Conservation (phyloP, 1,140 invertebrate genomes). For the Bombus superbus region DNA sequence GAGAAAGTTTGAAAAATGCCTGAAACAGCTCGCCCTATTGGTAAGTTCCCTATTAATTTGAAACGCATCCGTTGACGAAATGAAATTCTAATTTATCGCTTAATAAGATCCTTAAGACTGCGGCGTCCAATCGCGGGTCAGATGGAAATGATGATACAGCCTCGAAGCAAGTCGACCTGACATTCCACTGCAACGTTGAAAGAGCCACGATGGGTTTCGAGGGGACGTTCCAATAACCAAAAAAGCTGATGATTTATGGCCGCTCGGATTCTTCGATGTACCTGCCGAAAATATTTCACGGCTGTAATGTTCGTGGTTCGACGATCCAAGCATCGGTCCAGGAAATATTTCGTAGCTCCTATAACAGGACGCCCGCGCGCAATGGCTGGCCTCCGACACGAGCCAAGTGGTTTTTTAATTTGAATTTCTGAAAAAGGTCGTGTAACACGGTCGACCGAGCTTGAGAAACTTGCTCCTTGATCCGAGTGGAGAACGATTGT, state of each 20-base stretch:
- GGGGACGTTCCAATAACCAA: conserved; percentile 45
- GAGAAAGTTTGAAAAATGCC: too few relatives aligned
- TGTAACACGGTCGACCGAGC: background rate
- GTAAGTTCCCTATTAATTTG: background rate
- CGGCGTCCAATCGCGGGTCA: background rate
- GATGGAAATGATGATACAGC: conserved; percentile 18
- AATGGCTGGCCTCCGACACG: background rate
- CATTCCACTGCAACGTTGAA: conserved; percentile 13
- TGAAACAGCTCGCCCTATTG: too few relatives aligned
- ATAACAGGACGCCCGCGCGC: background rate
- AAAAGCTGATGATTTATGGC: conserved; percentile 56
- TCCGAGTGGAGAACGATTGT: conserved; percentile 13
- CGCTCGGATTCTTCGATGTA: conserved; percentile 39
- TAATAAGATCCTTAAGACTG: conserved; percentile 46
- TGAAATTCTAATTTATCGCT: conserved; percentile 65
- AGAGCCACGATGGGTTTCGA: conserved; percentile 12
- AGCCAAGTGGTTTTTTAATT: background rate
- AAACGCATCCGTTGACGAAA: background rate
- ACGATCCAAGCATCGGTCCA: background rate
- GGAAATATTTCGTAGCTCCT: background rate
- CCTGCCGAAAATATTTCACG: conserved; percentile 32
- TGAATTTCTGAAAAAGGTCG: conserved; percentile 11
- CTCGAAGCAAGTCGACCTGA: conserved; percentile 2
- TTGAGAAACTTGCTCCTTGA: background rate
- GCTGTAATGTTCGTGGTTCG: background rate